Evolutionary conservation across 2,888 invertebrate species (phyloP), one percentile per base, ranked within the genome.

Genomic region (Andrena minutula): DNA sequence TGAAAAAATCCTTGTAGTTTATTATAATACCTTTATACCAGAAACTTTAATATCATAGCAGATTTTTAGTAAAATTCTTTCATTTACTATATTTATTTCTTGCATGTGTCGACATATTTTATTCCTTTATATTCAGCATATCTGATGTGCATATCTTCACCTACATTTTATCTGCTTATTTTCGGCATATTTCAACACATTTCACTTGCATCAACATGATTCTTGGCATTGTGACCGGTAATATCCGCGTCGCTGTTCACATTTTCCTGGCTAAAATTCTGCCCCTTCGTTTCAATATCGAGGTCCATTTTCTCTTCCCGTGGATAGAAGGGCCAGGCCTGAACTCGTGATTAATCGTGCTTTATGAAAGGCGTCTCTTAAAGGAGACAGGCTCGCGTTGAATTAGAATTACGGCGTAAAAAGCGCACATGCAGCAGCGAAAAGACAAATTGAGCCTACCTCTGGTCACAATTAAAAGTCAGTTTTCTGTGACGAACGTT

Each of bases 361-460:
- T 53, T 75, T 65, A 26, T 76, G 58, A 73, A 77, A 20, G 58
- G 20, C 35, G 3, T 12, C 20, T 60, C 60, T 74, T 74, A 60
- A 60, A 60, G 75, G 32, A 60, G 65, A 41, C 32, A 51, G 49
- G 7, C 28, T 77, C 2, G 30, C 23, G 30, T 12, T 35, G 64
- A 73, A 65, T 77, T 77, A 74, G 65, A 74, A 60, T 49, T 65
- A 65, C 12, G 12, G 6, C n/a, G 32, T 49, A 28, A 41, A 65
- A 65, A 60, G 49, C 26, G 64, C 23, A 30, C 47, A 10, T 7
- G 20, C n/a, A 8, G 32, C 32, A 4, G 28, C 35, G 10, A 60
- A 73, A 49, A 26, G 23, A 64, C n/a, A 26, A 16, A 53, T 26
- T 0, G 4, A 10, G 10, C 3, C 20, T 23, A 23, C 4, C 12